A percentile compares a stretch with the other conserved stretches of the same genome.
Evolutionary conservation across 2,113 vertebrate species (phyloP).

Genomic region (Rattus rattus): DNA sequence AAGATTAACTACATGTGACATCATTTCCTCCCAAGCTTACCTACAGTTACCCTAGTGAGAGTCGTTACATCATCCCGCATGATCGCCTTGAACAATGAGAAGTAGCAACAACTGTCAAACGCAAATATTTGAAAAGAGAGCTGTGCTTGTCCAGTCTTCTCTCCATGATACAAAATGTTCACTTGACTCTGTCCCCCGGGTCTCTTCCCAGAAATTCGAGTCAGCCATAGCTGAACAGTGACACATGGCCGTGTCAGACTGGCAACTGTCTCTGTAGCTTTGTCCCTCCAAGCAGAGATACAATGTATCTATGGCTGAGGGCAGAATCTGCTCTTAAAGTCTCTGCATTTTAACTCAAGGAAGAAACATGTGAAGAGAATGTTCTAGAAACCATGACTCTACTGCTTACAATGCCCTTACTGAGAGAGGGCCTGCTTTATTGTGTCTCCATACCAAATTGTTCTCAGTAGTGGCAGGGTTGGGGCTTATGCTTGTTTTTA

Average conservation of each 20-base stretch:
- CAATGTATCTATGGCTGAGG: not conserved
- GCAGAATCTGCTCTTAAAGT: constrained; percentile 50
- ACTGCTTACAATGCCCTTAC: constrained; percentile 18
- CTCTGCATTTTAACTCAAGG: not conserved
- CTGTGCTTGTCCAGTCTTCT: not conserved
- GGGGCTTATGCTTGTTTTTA: not conserved
- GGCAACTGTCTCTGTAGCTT: not conserved
- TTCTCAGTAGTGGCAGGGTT: constrained; percentile 32
- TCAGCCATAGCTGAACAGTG: not conserved
- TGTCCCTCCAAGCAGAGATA: not conserved
- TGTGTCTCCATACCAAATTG: constrained; percentile 2
- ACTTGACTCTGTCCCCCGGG: not conserved
- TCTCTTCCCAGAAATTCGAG: not conserved
- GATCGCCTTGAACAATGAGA: not conserved
- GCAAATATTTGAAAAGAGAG: not conserved
- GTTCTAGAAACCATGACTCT: constrained; percentile 50
- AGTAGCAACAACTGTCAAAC: not conserved
- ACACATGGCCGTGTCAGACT: not conserved
- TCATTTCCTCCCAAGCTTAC: not conserved
- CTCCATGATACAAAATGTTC: not conserved
- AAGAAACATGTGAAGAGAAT: constrained; percentile 57
- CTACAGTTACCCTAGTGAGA: not conserved
- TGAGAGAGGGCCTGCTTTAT: constrained; percentile 11
- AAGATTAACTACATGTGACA: not conserved
- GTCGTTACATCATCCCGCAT: not conserved